phyloP scores from a whole-genome alignment of 2,888 invertebrate genomes.

The Chironomus tentans region DNA sequence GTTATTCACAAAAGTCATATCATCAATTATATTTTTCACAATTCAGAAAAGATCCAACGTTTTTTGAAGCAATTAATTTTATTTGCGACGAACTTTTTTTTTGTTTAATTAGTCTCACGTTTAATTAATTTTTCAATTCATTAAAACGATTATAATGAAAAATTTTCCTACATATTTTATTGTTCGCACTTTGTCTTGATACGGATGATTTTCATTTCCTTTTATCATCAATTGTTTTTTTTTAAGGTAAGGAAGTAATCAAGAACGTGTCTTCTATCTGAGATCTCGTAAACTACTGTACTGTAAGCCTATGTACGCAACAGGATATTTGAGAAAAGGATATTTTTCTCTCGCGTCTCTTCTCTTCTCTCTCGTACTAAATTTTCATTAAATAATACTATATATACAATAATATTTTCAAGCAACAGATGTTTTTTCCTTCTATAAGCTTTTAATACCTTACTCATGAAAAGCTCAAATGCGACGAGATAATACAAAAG shows the following conservation, averaged over 20 bases:
- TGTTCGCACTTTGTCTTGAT: not conserved
- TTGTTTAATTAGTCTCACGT: no score
- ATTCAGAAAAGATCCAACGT: no score
- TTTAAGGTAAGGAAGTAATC: not conserved
- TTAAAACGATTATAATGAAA: not conserved
- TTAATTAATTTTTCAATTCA: no score
- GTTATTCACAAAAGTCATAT: no score
- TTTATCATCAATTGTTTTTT: not conserved
- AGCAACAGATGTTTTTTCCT: not conserved
- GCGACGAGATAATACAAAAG: no score
- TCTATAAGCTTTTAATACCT: no score
- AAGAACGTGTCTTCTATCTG: not conserved
- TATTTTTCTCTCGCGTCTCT: not conserved
- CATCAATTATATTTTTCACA: no score
- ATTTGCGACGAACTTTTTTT: no score
- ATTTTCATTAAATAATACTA: not conserved
- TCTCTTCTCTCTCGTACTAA: not conserved
- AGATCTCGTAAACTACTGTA: not conserved
- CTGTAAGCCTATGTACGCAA: not conserved
- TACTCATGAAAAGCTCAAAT: no score
- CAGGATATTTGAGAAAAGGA: not conserved
- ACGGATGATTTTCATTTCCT: not conserved
- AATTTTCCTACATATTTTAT: not conserved
- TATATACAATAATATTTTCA: not conserved
- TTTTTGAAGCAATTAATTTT: no score